phyloP scores from a whole-genome alignment of 2,113 vertebrate species.

The Elephas maximus region DNA sequence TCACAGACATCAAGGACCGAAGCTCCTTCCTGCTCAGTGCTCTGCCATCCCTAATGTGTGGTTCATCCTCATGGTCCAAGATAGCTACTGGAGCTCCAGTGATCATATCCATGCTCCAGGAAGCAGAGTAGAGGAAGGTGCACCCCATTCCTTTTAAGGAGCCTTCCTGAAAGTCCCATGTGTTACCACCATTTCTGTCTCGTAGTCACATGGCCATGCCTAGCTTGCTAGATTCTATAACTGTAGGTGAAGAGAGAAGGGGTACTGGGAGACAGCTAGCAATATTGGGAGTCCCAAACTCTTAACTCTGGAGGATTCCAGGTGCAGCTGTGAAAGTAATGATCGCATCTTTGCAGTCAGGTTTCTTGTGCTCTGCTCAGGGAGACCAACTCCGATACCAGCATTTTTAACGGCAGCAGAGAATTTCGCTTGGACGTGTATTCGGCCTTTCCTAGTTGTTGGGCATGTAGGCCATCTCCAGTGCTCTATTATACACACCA shows the following conservation, averaged over 20 bases:
- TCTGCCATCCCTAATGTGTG: not conserved
- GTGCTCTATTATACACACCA: too few relatives aligned
- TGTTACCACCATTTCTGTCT: not conserved
- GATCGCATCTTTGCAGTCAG: not conserved
- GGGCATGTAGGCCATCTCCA: rapidly evolving
- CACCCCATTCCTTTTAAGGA: conserved; percentile 10
- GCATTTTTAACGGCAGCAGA: not conserved
- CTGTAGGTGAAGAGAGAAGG: not conserved
- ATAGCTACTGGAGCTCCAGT: conserved; percentile 22
- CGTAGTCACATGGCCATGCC: not conserved
- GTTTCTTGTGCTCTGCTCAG: not conserved
- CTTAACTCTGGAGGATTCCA: not conserved
- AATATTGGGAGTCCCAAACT: not conserved
- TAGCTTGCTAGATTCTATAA: not conserved
- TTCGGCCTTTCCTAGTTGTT: not conserved
- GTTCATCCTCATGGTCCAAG: not conserved
- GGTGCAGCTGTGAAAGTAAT: not conserved
- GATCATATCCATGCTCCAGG: conserved; percentile 5
- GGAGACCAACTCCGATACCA: not conserved
- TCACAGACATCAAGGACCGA: not conserved
- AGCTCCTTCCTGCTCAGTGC: not conserved
- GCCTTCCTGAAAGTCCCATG: not conserved
- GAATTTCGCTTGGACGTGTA: rapidly evolving
- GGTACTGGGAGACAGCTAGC: not conserved
- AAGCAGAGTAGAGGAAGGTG: conserved; percentile 1